phyloP scores from a whole-genome alignment of 30 jellyfish, hydroid and myxozoan species.

The Aurelia coerulea region DNA sequence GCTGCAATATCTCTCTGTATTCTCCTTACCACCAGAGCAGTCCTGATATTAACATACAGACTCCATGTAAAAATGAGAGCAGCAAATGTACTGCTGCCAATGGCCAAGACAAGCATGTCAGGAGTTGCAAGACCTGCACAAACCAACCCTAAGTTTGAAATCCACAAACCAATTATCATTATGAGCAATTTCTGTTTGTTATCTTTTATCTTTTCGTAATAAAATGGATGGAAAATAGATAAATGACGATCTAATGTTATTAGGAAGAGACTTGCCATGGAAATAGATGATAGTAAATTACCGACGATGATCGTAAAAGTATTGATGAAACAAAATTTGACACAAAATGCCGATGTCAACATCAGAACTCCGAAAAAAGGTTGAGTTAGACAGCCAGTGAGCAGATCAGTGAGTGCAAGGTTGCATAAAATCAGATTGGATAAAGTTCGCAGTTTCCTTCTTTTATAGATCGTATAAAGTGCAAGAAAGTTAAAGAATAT shows the following conservation, averaged over 20 bases:
- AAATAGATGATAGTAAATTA: slow-evolving; percentile 22
- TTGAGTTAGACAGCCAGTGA: slow-evolving; percentile 33
- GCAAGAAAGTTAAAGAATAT: slow-evolving; percentile 19
- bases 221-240: slow-evolving; percentile 39
- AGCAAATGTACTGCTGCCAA: slow-evolving; percentile 32
- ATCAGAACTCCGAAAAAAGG: slow-evolving; percentile 35
- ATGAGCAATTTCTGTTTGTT: neutral
- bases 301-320: slow-evolving; percentile 22
- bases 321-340: slow-evolving; percentile 34
- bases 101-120: neutral
- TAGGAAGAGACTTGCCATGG: slow-evolving; percentile 33
- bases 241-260: slow-evolving; percentile 28
- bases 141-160: slow-evolving; percentile 1
- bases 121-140: slow-evolving; percentile 42
- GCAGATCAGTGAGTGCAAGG: slow-evolving; percentile 38
- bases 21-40: slow-evolving; percentile 19
- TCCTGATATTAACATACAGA: slow-evolving; percentile 28
- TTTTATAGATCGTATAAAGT: slow-evolving; percentile 29
- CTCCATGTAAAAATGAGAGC: slow-evolving; percentile 25
- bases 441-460: slow-evolving; percentile 9
- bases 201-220: slow-evolving; percentile 30
- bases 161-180: slow-evolving; percentile 14
- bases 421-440: slow-evolving; percentile 38
- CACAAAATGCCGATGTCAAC: slow-evolving; percentile 40
- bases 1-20: slow-evolving; percentile 13